Evolutionary conservation across 30 jellyfish, hydroid and myxozoan genomes (phyloP), one percentile per base, ranked within the genome.

Genomic region (Aurelia aurita complex sp. Pacific): DNA sequence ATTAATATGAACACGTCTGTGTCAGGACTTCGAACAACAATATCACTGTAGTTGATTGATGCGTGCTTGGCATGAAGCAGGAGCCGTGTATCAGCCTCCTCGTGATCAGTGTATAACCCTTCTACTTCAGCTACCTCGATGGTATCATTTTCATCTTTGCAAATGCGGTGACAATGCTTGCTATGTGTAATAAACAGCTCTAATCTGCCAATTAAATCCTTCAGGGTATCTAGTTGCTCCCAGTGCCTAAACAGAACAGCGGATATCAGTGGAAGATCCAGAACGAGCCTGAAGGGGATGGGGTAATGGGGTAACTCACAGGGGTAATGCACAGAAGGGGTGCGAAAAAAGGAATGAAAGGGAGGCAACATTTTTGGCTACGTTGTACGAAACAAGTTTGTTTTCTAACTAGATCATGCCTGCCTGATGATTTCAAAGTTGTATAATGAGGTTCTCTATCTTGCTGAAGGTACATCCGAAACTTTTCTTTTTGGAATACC

Each of bases 31-130:
- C 80, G 67, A 19, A 79, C 80, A 13, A 29, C 32, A 11, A 79
- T 40, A 33, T 36, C 29, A n/a, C 38, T 23, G 64, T 79, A 46
- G 67, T 12, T 14, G 23, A 51, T 43, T 17, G 88, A 79, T 16
- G 80, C 80, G 64, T 79, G 50, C 80, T 79, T 79, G 42, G 81
- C 88, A 79, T 79, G 80, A 63, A 79, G 80, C 81, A 23, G 29
- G 29, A 23, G 29, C 29, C 29, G 29, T 23, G 29, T 23, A 23
- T 23, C 29, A 23, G 29, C 88, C 64, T 61, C 88, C 53, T 79
- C 88, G 8, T 79, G 88, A 34, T 79, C 81, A 34, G 81, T 13
- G 43, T 79, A 34, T 54, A 79, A 46, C 59, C 63, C 88, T 8
- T 10, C 42, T 11, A 62, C 80, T 64, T 79, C 80, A 34, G 62